Evolutionary conservation across 2,888 invertebrate species (phyloP).

Genomic region (Serripes groenlandicus): DNA sequence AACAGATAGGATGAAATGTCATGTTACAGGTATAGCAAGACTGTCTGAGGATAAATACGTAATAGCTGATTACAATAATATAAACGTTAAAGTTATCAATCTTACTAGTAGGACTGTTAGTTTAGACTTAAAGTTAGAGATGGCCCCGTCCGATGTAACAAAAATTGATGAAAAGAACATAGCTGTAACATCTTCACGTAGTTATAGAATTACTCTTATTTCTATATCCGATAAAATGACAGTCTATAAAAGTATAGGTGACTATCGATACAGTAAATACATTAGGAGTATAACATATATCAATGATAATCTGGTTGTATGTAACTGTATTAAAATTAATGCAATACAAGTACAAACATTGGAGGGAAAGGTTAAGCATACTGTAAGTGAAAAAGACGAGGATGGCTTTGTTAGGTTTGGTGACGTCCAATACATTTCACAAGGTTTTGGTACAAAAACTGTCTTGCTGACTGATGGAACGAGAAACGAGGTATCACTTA

Average conservation of each 20-base stretch:
- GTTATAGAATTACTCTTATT: not conserved
- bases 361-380: too few species aligned
- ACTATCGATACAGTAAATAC: too few species aligned
- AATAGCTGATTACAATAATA: not conserved
- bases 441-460: too few species aligned
- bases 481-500: not conserved
- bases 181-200: conserved; percentile 10
- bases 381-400: too few species aligned
- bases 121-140: not conserved
- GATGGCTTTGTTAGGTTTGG: too few species aligned
- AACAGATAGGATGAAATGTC: not conserved
- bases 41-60: not conserved
- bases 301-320: too few species aligned
- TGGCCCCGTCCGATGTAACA: not conserved
- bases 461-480: not conserved
- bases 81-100: not conserved
- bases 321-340: too few species aligned
- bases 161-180: not conserved
- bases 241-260: not conserved
- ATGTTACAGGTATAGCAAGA: not conserved
- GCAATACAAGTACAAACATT: too few species aligned
- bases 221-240: not conserved
- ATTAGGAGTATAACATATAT: too few species aligned
- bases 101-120: not conserved
- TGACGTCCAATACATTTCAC: not conserved